Percentiles rank a stretch among this genome's conserved stretches.
Conservation (phyloP, 1,140 invertebrate genomes). For the Drosophila biarmipes region DNA sequence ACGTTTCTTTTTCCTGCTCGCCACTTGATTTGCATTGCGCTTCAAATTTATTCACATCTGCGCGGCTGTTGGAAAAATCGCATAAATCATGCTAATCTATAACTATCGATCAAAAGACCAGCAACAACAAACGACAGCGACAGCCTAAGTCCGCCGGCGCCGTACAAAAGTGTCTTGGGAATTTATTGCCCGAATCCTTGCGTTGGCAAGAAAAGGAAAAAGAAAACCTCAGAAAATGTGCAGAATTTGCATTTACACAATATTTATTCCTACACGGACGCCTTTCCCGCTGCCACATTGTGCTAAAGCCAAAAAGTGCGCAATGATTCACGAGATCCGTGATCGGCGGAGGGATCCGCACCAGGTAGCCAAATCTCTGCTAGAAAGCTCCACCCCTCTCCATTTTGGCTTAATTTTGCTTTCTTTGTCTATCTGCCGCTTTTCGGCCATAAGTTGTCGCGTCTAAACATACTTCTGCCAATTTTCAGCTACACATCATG, state of each 20-base stretch:
- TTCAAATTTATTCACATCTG: slow-evolving; percentile 64
- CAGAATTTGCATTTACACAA: slow-evolving; percentile 53
- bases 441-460: slow-evolving; percentile 70
- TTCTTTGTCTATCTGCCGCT: slow-evolving; percentile 44
- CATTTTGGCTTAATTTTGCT: slow-evolving; percentile 22
- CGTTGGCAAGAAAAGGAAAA: slow-evolving; percentile 28
- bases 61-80: slow-evolving; percentile 36
- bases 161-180: slow-evolving; percentile 69
- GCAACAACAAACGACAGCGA: slow-evolving; percentile 23
- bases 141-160: slow-evolving; percentile 34
- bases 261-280: slow-evolving; percentile 28
- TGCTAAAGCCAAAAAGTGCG: slow-evolving; percentile 52
- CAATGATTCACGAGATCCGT: slow-evolving; percentile 69
- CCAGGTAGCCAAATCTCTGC: slow-evolving; percentile 12
- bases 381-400: background rate
- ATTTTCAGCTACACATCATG: slow-evolving; percentile 77
- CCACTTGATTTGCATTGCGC: slow-evolving; percentile 71
- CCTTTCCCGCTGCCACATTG: slow-evolving; percentile 9
- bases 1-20: slow-evolving; percentile 16
- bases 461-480: slow-evolving; percentile 68
- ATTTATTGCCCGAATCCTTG: slow-evolving; percentile 73
- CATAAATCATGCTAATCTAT: slow-evolving; percentile 78
- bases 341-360: slow-evolving; percentile 35
- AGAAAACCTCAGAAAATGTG: slow-evolving; percentile 47
- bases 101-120: slow-evolving; percentile 70